These are phyloP conservation scores for Diglossa cyanea DNA, from an alignment of 2,797 vertebrate genomes.

Conservation along the genomic window DNA sequence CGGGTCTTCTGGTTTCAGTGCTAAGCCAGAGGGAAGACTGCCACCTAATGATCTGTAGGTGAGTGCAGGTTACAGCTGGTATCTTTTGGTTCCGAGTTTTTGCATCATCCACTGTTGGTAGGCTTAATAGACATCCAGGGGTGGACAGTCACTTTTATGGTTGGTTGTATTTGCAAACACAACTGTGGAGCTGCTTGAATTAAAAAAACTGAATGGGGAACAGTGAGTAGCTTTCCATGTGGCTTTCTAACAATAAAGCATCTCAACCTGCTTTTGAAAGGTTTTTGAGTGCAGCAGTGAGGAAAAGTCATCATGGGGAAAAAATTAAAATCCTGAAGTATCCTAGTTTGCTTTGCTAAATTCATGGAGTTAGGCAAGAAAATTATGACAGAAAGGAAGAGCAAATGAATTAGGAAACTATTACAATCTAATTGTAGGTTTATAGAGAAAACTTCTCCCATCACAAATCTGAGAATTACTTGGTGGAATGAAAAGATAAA, in stretches of 20 bases:
- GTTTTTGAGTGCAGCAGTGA: not conserved
- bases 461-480: not conserved
- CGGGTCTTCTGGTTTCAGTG: not conserved
- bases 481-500: slow-evolving; percentile 8
- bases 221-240: not conserved
- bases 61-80: not conserved
- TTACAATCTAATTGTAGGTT: not conserved
- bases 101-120: not conserved
- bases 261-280: slow-evolving; percentile 19
- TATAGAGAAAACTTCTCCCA: not conserved
- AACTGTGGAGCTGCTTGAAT: not conserved
- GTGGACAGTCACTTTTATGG: not conserved
- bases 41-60: slow-evolving; percentile 36
- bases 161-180: not conserved
- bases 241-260: not conserved
- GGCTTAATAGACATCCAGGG: not conserved
- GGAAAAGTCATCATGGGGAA: not conserved
- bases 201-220: not conserved
- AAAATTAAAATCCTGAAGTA: not conserved
- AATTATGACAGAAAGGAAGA: not conserved
- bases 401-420: not conserved
- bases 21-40: slow-evolving; percentile 43
- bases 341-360: slow-evolving; percentile 35
- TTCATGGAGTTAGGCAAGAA: not conserved
- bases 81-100: not conserved